Evolutionary conservation across 2,113 vertebrate genomes (phyloP), one percentile per base, ranked within the genome.

Genomic region (Erinaceus europaeus): DNA sequence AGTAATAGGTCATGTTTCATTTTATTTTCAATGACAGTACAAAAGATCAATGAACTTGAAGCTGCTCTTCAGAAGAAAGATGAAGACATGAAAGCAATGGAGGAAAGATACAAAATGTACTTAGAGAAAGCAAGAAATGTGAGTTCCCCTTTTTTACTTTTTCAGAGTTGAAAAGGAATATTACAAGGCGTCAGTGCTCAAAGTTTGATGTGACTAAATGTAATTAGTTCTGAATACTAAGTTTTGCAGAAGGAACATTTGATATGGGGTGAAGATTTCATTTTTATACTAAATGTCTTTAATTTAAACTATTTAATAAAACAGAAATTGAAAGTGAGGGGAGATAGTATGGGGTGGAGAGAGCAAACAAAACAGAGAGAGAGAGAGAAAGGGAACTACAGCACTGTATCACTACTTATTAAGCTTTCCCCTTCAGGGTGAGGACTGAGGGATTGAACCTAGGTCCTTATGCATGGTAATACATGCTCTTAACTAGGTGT

Each of bases 61-160:
- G 98, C 98, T 53, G 98, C 99, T 88, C 97, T 99, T 91, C 98
- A 98, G 91, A 99, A 99, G 96, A 99, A 99, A 90, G 99, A 99
- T 75, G 99, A 99, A 23, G 99, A 99, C 96, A 99, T 99, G 99
- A 98, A 98, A 96, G 98, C 98, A 17, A 99, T 99, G 99, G 99
- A 99, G 91, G 99, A 99, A 91, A 97, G 99, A 94, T 99, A 99
- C 21, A 99, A 99, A 95, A 98, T 99, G 98, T 99, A 99, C 94
- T 97, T 99, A 93, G 99, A 99, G 94, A 99, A 99, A 96, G 99
- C 99, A 94, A 98, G 98, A 92, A 98, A 98, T 90, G 99, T 99
- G 96, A 98, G 98, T 97, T 48, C 13, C 15, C 0, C 68, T 1
- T 4, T 42, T n/a, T 53, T 25, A 18, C 42, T n/a, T n/a, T n/a